Conservation (phyloP, 2,113 vertebrate genomes). For the Perca flavescens region DNA sequence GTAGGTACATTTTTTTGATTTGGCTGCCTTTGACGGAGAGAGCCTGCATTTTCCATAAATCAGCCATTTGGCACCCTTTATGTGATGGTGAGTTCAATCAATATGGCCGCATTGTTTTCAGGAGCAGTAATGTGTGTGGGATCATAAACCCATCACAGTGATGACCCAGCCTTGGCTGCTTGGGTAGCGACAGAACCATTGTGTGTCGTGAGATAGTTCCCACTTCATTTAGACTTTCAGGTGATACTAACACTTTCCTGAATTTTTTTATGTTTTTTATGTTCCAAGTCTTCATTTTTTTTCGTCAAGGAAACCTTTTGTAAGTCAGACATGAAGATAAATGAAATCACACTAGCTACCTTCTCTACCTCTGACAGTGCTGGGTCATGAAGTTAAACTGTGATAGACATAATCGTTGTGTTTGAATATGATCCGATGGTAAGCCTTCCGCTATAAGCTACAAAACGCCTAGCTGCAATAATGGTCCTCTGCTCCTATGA, state of each 20-base stretch:
- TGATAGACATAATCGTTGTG: neutral
- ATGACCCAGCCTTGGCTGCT: neutral
- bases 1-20: neutral
- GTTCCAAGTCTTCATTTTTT: neutral
- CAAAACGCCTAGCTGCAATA: constrained; percentile 37
- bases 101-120: neutral
- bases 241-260: neutral
- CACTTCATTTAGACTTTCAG: neutral
- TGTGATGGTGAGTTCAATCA: neutral
- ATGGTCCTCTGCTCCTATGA: constrained; percentile 1
- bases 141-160: neutral
- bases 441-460: constrained; percentile 52
- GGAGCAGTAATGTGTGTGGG: neutral
- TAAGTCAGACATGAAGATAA: neutral
- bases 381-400: constrained; percentile 39
- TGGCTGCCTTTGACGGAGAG: neutral
- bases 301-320: neutral
- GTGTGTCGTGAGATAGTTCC: neutral
- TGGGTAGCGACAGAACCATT: neutral
- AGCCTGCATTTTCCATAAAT: neutral
- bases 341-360: neutral
- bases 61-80: neutral
- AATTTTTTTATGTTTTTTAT: too few species aligned
- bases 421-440: constrained; percentile 13
- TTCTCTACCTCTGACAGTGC: constrained; percentile 1